Base-by-base conservation (phyloP, 2,888 invertebrate genomes). In the Dolomedes plantarius region DNA sequence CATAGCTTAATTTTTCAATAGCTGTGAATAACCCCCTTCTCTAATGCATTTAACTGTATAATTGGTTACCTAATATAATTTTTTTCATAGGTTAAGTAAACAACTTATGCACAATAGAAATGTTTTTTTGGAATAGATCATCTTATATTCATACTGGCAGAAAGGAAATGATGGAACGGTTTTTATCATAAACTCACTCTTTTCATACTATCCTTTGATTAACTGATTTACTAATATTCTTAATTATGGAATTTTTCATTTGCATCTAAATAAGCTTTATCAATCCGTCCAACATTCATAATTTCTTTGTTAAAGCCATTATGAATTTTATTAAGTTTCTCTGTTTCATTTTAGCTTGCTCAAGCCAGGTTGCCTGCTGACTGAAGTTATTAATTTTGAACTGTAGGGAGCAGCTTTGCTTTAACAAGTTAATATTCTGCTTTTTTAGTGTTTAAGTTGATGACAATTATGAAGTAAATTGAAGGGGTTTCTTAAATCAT, bases 351-450 rank as follows among this genome's bases (percentile, higher is more conserved):
- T 85, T 85, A 85, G 83, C 83, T 77, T 85, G 72, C 71, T 78
- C 83, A 85, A 85, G 83, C 77, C 83, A 77, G 83, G 62, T 85
- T 78, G 77, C 77, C 83, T 77, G 83, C 83, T 78, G 83, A 77
- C 77, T 85, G 83, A 67, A 85, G 83, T 85, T 71, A 83, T 83
- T 83, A 77, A 73, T 73, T 85, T 85, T 77, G 83, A 85, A 85
- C 32, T 85, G 67, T 77, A 77, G 73, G 29, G 83, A 85, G 76
- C 77, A 76, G 36, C 76, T 67, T 64, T 73, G 77, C 56, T 85
- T 77, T 77, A 77, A 75, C 75, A 68, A 81, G 81, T 29, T 81
- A 74, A 68, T 75, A 69, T 75, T 69, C 41, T 74, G 74, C 81
- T 41, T 76, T 73, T 69, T 74, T 32, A 65, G 62, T 39, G 5